These are phyloP conservation scores for Lepilemur septentrionalis DNA, from an alignment of 2,797 vertebrate species.

Conservation along the genomic window DNA sequence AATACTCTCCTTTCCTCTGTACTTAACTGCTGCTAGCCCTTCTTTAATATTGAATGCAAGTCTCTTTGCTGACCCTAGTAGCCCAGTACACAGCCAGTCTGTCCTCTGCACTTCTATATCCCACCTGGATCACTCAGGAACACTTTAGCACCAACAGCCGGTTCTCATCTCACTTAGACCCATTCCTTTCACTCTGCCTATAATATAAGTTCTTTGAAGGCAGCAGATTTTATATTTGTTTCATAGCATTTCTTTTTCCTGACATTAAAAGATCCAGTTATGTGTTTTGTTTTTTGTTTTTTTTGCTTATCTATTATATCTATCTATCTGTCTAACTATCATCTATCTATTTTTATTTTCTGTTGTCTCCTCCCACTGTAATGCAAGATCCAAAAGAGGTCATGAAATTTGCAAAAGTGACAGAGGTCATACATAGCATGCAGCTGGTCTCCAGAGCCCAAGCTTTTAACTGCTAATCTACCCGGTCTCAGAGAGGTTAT, in stretches of 20 bases:
- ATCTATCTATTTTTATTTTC: background rate
- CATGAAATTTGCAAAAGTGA: background rate
- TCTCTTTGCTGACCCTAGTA: background rate
- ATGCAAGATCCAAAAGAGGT: background rate
- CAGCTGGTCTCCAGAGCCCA: background rate
- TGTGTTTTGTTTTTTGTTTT: background rate
- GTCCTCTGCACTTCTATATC: accelerated
- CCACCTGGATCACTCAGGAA: background rate
- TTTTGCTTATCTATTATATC: background rate
- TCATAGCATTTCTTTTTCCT: background rate
- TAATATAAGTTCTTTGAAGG: background rate
- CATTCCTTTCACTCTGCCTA: background rate
- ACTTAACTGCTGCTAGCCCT: background rate
- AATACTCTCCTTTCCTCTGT: background rate
- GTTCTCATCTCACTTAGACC: background rate
- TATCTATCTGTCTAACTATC: background rate
- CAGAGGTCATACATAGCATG: accelerated
- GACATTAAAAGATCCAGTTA: background rate
- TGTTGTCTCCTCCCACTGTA: background rate
- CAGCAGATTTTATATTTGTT: background rate
- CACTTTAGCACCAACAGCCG: background rate
- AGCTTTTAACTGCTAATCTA: background rate
- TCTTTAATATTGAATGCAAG: background rate
- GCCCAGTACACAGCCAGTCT: accelerated
- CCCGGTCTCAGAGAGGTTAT: background rate